Evolutionary conservation across 2,888 invertebrate species (phyloP).

Genomic region (Orgyia antiqua): DNA sequence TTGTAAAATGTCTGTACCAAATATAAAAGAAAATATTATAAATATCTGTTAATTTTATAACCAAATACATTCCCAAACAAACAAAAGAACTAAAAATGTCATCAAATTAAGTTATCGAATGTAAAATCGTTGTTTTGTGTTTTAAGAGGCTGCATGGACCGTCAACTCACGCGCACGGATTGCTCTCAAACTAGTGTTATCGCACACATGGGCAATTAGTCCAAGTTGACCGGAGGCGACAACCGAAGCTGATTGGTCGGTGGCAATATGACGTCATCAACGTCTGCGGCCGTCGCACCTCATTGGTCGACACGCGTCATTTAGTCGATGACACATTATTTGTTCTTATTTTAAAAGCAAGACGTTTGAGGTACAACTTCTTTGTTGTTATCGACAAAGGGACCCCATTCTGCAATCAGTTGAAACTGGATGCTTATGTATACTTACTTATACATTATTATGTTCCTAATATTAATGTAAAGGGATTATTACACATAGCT

Average conservation of each 20-base stretch:
- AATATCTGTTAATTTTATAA: no score
- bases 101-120: no score
- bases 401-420: conserved; percentile 45
- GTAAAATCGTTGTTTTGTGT: no score
- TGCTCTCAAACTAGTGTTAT: conserved; percentile 67
- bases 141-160: conserved; percentile 19
- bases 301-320: conserved; percentile 78
- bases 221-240: conserved; percentile 76
- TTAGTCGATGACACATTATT: conserved; percentile 77
- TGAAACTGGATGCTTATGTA: conserved; percentile 51
- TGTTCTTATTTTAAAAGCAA: conserved; percentile 75
- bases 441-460: conserved; percentile 33
- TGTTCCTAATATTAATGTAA: no score
- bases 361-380: conserved; percentile 57
- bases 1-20: no score
- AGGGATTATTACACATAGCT: no score
- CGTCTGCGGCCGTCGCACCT: conserved; percentile 74
- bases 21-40: no score
- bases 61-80: no score
- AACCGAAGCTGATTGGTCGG: conserved; percentile 63
- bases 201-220: conserved; percentile 78
- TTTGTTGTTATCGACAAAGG: conserved; percentile 62
- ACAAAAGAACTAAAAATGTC: no score
- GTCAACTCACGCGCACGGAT: conserved; percentile 64
- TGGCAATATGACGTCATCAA: conserved; percentile 66